Conservation (phyloP, 2,888 invertebrate genomes). For the Vannuccia rotundouncinata region DNA sequence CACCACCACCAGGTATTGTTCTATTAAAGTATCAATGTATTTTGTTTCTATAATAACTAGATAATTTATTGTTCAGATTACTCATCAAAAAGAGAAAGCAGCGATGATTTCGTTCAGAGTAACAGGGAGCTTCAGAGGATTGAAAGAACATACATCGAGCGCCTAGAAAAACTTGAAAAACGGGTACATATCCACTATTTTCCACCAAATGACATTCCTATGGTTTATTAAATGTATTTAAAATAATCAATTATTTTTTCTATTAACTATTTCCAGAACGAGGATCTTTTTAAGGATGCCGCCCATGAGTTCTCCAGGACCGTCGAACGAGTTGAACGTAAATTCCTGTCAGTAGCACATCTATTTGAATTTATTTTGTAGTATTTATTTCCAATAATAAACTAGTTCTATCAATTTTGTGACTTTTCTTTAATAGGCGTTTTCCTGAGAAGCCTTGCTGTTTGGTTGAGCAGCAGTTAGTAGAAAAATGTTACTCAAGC, state of each 20-base stretch:
- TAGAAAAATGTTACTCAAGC: neutral
- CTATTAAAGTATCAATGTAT: no score
- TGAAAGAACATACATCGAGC: slow-evolving; percentile 1
- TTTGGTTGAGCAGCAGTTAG: neutral
- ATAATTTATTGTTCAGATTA: no score
- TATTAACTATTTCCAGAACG: neutral
- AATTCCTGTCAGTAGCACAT: neutral
- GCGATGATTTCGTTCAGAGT: neutral
- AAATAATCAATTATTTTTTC: no score
- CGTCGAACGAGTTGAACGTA: slow-evolving; percentile 16
- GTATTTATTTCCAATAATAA: neutral
- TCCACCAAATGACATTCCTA: neutral
- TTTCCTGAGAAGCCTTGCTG: slow-evolving; percentile 3
- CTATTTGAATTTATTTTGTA: neutral
- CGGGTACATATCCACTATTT: neutral
- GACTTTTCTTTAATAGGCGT: neutral
- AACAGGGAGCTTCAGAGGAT: neutral
- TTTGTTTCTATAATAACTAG: no score
- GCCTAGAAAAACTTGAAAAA: neutral
- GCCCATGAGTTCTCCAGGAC: neutral
- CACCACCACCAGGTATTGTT: no score
- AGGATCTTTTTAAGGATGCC: neutral
- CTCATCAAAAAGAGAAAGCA: no score
- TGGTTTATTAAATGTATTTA: no score
- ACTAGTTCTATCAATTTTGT: neutral